Conservation (phyloP, 1,140 invertebrate species). For the Oscheius sp. region DNA sequence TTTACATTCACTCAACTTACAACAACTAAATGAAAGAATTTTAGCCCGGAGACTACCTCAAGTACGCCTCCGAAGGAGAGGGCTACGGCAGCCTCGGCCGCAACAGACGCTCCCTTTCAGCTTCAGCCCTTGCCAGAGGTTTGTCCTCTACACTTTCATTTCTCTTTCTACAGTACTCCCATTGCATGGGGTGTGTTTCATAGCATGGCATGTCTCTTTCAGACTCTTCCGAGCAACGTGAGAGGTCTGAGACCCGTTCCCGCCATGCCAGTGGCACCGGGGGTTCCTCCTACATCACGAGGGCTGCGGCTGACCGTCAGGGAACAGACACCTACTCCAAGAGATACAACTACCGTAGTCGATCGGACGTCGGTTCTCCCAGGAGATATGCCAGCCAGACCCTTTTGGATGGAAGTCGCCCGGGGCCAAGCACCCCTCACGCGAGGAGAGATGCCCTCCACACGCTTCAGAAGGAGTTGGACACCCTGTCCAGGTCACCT, state of each 20-base stretch:
- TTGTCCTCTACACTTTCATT: not conserved
- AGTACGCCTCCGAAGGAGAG: slow-evolving; percentile 48
- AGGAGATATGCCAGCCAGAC: slow-evolving; percentile 59
- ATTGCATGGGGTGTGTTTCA: not conserved
- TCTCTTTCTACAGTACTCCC: not conserved
- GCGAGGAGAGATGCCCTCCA: slow-evolving; percentile 52
- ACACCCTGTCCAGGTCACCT: slow-evolving; percentile 56
- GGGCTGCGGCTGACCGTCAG: slow-evolving; percentile 44
- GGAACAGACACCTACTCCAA: slow-evolving; percentile 49
- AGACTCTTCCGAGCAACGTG: slow-evolving; percentile 18
- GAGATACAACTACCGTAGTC: slow-evolving; percentile 58
- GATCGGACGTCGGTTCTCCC: slow-evolving; percentile 57
- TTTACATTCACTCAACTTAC: too few species aligned
- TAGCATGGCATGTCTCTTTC: slow-evolving; percentile 2
- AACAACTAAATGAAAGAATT: slow-evolving; percentile 7
- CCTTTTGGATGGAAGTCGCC: slow-evolving; percentile 53
- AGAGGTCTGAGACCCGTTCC: slow-evolving; percentile 25
- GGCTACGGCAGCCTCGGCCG: slow-evolving; percentile 56
- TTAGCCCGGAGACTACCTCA: slow-evolving; percentile 57
- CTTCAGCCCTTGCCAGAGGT: slow-evolving; percentile 53
- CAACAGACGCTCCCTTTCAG: slow-evolving; percentile 55
- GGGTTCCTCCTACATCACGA: slow-evolving; percentile 53
- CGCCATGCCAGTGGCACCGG: slow-evolving; percentile 44
- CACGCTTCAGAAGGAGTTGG: slow-evolving; percentile 56
- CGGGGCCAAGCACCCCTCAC: slow-evolving; percentile 53